Base-by-base conservation (phyloP, 2,888 invertebrate species). In the Anaspis maculata region DNA sequence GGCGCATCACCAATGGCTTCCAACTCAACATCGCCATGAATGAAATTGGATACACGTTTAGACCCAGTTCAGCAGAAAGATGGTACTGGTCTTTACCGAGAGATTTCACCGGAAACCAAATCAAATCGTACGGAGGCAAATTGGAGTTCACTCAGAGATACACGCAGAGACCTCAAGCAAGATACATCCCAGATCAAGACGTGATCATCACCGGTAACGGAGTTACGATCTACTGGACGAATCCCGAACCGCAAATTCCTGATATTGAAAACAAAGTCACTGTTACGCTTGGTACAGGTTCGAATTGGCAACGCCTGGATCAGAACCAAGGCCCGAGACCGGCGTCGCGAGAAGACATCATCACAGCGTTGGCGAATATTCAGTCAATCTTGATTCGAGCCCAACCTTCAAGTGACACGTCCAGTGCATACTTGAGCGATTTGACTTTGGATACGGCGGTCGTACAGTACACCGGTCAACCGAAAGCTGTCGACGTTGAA, bases 41-140 rank as follows among this genome's bases (percentile, higher is more conserved):
- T 49, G 74, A 75, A 63, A 77, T 77, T 42, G 73, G 75, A 10
- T 79, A 77, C 50, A 64, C 61, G 1, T 73, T 73, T 45, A 49
- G 68, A 43, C 68, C 69, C 4, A 67, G 67, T 33, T 43, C 59
- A 42, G 45, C 64, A 34, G 56, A 71, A 52, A 54, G 73, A 51
- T 65, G 79, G 25, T 88, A 77, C 64, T 88, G 87, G 87, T 81
- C 83, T 1, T 62, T 89, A 13, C 86, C 87, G 3, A 59, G 73
- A 21, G 65, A 66, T 22, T 77, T 83, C 49, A 73, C 77, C 21
- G 84, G 83, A 24, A 81, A 84, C 54, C 72, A 86, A 68, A 71
- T 94, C 4, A 74, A 83, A 34, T 90, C 94, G 0, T 95, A 94
- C 57, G 92, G 92, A 1, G 94, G 94, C 1, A 71, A 72, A 30